Base-by-base conservation (phyloP, 2,888 invertebrate species). In the Drosophila helvetica region DNA sequence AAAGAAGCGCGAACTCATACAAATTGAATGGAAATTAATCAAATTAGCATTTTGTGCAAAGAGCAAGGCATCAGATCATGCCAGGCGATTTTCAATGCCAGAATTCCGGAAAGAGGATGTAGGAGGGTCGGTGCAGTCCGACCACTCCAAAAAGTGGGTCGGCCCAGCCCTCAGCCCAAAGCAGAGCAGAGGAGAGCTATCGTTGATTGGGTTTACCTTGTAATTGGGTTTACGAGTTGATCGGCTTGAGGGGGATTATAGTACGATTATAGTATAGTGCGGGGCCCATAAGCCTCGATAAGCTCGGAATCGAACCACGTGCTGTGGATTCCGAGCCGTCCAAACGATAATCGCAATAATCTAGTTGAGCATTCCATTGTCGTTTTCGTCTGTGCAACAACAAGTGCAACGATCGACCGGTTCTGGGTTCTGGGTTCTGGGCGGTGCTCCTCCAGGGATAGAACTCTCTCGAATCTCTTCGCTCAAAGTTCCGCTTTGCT, bases 11-110 rank as follows among this genome's bases (percentile, higher is more conserved):
- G 47, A 30, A 43, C 61, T 54, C 60, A 56, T 60, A 63, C 64
- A 66, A 73, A 55, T 59, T 66, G 63, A 80, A 79, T 74, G 78
- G 63, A 83, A 81, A 80, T 85, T 83, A 79, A 85, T 83, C 78
- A 83, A 89, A 88, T 90, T 89, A 88, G 79, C 81, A 84, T 89
- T 88, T 85, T 74, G 77, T 80, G 78, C 75, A 83, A 86, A 83
- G 79, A 81, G 78, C 81, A 78, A 84, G 77, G 79, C 77, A 88
- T 90, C 89, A 79, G 66, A 78, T 78, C 75, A 89, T 79, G 72
- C 71, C 77, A 61, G 22, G 63, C 76, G 77, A 90, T 89, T 90
- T 90, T 82, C 89, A 78, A 74, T 69, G 65, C 63, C 71, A 42
- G 38, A 27, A 42, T 19, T n/a, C 45, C 38, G 57, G 27, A 47